Evolutionary conservation across 1,140 invertebrate species (phyloP), one percentile per base, ranked within the genome.

Genomic region (Eriosoma lanigerum): DNA sequence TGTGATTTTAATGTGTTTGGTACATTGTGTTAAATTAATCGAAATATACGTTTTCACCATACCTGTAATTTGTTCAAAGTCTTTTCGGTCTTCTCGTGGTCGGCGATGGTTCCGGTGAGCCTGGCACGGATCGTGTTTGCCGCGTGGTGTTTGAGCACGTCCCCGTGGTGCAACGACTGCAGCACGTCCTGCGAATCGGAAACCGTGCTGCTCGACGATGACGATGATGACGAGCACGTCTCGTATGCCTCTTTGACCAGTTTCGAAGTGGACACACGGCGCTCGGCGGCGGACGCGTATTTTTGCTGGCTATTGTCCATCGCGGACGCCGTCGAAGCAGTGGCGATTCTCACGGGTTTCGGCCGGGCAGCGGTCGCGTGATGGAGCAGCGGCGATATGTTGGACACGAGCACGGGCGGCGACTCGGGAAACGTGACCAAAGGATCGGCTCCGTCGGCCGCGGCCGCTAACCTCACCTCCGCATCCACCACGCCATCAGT

Each of bases 341-440:
- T 4, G 8, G 32, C 52, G 29, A n/a, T 24, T 19, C 10, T 60
- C n/a, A 17, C 32, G 32, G 13, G 66, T 44, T 50, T 70, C 5
- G 81, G 62, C 9, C 80, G 78, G 3, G 76, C 29, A 24, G 50
- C 6, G 24, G 80, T 68, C 13, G 72, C 60, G 10, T 9, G 44
- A 17, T 52, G 46, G 1, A 52, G 24, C 9, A 72, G 24, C 4
- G 68, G 68, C 19, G 68, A 52, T 17, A n/a, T 24, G 0, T 87
- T 85, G 56, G 87, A 86, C 46, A 92, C 91, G 5, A 91, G 90
- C 81, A 92, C 91, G 0, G 91, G 90, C 84, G 93, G 75, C 92
- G 76, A 83, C 81, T 58, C 82, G 0, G 93, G 93, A 86, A 92
- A 92, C 60, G 93, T 94, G 19, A 94, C 91, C 81, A 93, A 84